phyloP scores from a whole-genome alignment of 2,113 vertebrate species.

The Sphaerodactylus townsendi region DNA sequence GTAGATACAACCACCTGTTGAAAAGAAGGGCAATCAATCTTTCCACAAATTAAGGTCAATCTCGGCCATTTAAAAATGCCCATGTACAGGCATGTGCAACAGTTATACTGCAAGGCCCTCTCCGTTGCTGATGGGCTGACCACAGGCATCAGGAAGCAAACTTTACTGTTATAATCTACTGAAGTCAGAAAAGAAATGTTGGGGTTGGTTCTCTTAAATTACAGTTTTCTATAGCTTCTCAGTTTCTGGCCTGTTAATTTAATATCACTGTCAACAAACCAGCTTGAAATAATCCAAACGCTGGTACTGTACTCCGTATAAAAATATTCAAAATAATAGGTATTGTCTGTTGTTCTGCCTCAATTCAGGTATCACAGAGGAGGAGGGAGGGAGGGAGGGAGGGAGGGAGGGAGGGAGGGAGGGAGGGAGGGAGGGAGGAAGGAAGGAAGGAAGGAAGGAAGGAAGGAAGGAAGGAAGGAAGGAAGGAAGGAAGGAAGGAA shows the following conservation, averaged over 20 bases:
- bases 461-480: too few species aligned
- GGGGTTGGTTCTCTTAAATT: neutral
- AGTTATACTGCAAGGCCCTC: neutral
- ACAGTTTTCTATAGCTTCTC: neutral
- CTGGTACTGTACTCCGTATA: neutral
- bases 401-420: too few species aligned
- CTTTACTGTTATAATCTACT: neutral
- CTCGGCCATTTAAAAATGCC: neutral
- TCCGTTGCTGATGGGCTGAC: neutral
- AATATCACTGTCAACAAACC: neutral
- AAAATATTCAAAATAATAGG: neutral
- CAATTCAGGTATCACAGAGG: neutral
- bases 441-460: too few species aligned
- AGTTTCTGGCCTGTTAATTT: neutral
- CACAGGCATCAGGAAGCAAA: neutral
- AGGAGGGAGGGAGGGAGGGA: too few species aligned
- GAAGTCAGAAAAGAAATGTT: neutral
- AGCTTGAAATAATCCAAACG: neutral
- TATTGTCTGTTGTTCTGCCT: neutral
- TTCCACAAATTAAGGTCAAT: neutral
- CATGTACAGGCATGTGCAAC: neutral
- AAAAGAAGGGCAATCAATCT: conserved; percentile 26
- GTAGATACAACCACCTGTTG: conserved; percentile 94
- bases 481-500: too few species aligned
- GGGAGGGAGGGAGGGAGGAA: too few species aligned